These are phyloP conservation scores for Dasyprocta punctata DNA, from an alignment of 2,113 vertebrate species.

Conservation along the genomic window DNA sequence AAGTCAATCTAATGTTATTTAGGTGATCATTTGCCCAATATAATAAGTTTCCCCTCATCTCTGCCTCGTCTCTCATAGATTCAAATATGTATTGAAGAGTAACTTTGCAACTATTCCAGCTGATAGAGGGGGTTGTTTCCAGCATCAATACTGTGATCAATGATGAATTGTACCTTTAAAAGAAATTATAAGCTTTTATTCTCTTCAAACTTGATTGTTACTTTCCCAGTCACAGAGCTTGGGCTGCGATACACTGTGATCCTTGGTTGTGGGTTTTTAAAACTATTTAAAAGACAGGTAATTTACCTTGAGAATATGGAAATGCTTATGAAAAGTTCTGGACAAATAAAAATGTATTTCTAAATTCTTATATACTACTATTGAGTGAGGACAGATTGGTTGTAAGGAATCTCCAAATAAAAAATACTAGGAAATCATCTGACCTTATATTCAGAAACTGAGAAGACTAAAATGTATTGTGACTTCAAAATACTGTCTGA, in stretches of 20 bases:
- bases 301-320: not conserved
- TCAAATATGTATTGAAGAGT: not conserved
- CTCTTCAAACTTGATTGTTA: not conserved
- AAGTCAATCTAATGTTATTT: not conserved
- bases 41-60: not conserved
- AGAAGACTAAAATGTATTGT: not conserved
- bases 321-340: constrained; percentile 29
- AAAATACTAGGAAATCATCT: constrained; percentile 2
- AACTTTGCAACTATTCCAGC: not conserved
- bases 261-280: not conserved
- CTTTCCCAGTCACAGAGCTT: not conserved
- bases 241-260: not conserved
- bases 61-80: not conserved
- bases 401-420: constrained; percentile 2
- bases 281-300: constrained; percentile 39
- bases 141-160: not conserved
- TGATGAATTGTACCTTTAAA: not conserved
- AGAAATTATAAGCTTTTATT: not conserved
- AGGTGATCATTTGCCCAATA: not conserved
- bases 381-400: constrained; percentile 11
- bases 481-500: not conserved
- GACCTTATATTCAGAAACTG: not conserved
- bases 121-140: not conserved
- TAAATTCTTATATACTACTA: constrained; percentile 29
- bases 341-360: constrained; percentile 47